Evolutionary conservation across 2,797 vertebrate species (phyloP), one percentile per base, ranked within the genome.

Genomic region (Peromyscus attwateri): DNA sequence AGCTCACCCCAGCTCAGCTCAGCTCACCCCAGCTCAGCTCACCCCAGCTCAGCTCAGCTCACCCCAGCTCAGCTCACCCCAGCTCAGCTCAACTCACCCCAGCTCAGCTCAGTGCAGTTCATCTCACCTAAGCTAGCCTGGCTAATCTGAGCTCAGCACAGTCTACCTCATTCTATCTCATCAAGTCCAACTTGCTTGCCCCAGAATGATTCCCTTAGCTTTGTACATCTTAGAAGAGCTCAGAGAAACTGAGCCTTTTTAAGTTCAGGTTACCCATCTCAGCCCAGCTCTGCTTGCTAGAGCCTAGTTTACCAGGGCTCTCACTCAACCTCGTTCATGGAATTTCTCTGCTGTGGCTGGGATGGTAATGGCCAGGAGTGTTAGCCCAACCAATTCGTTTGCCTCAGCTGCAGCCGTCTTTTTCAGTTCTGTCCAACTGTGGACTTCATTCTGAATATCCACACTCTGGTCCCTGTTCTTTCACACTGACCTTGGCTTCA

Each of bases 1-100:
- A 87, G 0, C 2, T 2, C 23, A 64, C 0, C 19, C 0, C 46
- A 87, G 12, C 31, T 0, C 37, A 60, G 34, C n/a, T 0, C 3
- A 34, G 27, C 27, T 2, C 49, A 79, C 0, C 19, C 0, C 14
- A 82, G 37, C 46, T 4, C 34, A 81, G 1, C 6, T 0, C 71
- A 46, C 29, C 2, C 1, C 60, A 57, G 25, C 16, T 5, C 57
- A 77, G 27, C 52, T 4, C 52, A 55, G 3, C 14, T 16, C 52
- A 52, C 12, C 52, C 13, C 52, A 52, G 13, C 14, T 16, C 52
- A 52, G 12, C 52, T 14, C 52, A 52, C 1, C 52, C 2, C 13
- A 52, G 3, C 52, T 14, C 52, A 16, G 14, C 14, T 16, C 52
- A 55, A 2, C 52, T 16, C 14, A 55, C 13, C 52, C 52, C 52